Base-by-base conservation (phyloP, 2,113 vertebrate species). In the Tricholaema leucomelas region DNA sequence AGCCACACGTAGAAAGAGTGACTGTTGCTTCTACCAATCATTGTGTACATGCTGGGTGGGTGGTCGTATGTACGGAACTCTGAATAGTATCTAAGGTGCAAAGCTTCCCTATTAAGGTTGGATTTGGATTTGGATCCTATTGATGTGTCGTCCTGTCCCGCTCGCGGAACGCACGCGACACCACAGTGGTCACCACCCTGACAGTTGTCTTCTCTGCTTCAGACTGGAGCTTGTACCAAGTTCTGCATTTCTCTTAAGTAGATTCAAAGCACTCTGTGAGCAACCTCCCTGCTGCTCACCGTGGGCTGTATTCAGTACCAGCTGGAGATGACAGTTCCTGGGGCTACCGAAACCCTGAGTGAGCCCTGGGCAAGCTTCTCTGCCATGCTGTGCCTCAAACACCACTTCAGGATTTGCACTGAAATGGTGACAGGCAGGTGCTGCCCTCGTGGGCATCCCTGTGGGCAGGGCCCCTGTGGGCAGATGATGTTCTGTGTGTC, bases 391-490 rank as follows among this genome's bases (percentile, higher is more conserved):
- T 28, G 17, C 66, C 21, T 30, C 6, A 8, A 60, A 25, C 23
- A 27, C 12, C 0, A 0, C 30, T 30, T 44, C 56, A 74, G 56
- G 38, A 30, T 14, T 18, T 14, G 48, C 15, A 3, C 46, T 2
- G 9, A 28, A 15, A 7, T 24, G 63, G n/a, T 0, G 3, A 5
- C 27, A 33, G 66, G 18, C 30, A 28, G n/a, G 54, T 27, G 24
- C 30, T 35, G 31, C 25, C 21, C 3, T 18, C 28, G 9, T 0
- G 5, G 56, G 6, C 33, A 50, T 12, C 40, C 36, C 55, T 35
- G 31, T 6, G 31, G 25, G 13, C 44, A 20, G 7, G 3, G 42
- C 21, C 40, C 40, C 6, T 3, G 20, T 0, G 6, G n/a, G n/a
- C 3, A 40, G 56, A 21, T 4, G 21, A 15, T 12, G 40, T 20